Base-by-base conservation (phyloP, 2,797 vertebrate genomes). In the Hephaestus fuliginosus region DNA sequence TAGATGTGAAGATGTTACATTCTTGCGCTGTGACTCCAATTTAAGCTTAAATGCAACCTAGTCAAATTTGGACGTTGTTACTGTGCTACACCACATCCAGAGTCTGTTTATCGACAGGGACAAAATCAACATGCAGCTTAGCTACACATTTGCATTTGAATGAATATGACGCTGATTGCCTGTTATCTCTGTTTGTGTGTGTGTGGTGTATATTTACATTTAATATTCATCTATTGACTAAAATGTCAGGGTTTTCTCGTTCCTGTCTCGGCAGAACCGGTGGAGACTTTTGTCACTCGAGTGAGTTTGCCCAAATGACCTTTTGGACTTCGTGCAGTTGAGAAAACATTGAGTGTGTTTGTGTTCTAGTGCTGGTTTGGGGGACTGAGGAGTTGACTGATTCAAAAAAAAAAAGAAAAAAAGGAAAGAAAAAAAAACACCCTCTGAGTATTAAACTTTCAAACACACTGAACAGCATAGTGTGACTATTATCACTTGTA, bases 101-200 rank as follows among this genome's bases (percentile, higher is more conserved):
- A 86, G 53, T 81, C 58, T 74, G 65, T 83, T 81, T 51, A 82
- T 70, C 12, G 20, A 87, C 70, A 55, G 76, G 63, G 80, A 85
- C 33, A 67, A 84, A 76, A 70, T 83, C 77, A 57, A 71, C 80
- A 81, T 79, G 70, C 65, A 84, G 79, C 68, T 77, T 74, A 79
- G 78, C 64, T 63, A 61, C 49, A 78, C 74, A 75, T 78, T 77
- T 82, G 76, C 67, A 75, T 86, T 85, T 88, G 84, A 92, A 88
- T 89, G 86, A 90, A 74, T 60, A 76, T 70, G 79, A 91, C 86
- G 82, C 79, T 84, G 89, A 88, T 87, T 84, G 87, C 79, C 70
- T 84, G 85, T 79, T 86, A 67, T 78, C 4, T 33, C 30, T 33
- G 36, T 67, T 43, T 81, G 49, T 82, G 84, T 49, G 62, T 63